phyloP scores from a whole-genome alignment of 2,113 vertebrate species.

The Chamaea fasciata region DNA sequence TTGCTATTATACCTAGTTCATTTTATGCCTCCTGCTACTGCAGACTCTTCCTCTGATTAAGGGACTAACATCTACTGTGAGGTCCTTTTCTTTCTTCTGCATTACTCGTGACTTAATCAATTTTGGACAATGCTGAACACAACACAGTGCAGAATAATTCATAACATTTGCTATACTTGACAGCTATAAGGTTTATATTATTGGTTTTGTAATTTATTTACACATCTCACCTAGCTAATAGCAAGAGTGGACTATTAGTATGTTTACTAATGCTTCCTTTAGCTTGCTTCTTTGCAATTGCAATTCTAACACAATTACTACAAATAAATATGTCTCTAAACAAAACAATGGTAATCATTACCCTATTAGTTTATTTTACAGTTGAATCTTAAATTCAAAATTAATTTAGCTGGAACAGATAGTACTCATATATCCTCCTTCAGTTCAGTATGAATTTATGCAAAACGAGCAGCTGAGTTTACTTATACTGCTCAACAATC shows the following conservation, averaged over 20 bases:
- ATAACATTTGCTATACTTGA: not conserved
- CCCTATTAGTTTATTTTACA: not conserved
- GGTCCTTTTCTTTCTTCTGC: not conserved
- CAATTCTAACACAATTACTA: not conserved
- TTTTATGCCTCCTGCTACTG: not conserved
- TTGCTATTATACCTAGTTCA: not conserved
- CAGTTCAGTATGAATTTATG: not conserved
- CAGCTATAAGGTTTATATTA: not conserved
- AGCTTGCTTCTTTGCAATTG: not conserved
- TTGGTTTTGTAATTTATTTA: not conserved
- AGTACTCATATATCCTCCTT: not conserved
- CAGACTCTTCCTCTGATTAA: not conserved
- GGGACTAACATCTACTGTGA: not conserved
- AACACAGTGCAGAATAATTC: not conserved
- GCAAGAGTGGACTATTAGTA: not conserved
- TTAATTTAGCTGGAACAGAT: not conserved
- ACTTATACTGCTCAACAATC: not conserved
- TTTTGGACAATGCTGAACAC: not conserved
- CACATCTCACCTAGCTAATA: not conserved
- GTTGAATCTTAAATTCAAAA: not conserved
- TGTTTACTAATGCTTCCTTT: not conserved
- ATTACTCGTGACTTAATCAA: not conserved
- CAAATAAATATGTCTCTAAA: not conserved
- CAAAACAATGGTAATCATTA: not conserved
- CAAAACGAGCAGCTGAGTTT: not conserved